Evolutionary conservation across 2,888 invertebrate genomes (phyloP).

Genomic region (Crioceris asparagi): DNA sequence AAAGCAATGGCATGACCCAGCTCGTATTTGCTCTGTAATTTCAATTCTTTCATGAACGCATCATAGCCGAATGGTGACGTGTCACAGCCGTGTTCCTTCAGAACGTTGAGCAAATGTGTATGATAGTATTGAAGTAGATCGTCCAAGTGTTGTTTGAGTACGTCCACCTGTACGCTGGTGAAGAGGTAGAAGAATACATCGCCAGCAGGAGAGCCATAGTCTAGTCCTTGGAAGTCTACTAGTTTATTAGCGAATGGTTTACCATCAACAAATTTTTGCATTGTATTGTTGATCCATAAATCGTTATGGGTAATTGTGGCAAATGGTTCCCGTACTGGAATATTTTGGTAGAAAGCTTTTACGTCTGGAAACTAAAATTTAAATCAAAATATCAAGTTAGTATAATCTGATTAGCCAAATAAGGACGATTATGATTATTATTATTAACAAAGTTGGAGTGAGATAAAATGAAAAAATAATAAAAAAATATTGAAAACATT

Average conservation of each 20-base stretch:
- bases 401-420: too few relatives aligned
- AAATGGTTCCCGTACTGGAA: conserved; percentile 28
- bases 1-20: conserved; percentile 37
- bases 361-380: too few relatives aligned
- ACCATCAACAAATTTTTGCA: conserved; percentile 36
- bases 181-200: conserved; percentile 46
- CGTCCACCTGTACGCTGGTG: conserved; percentile 37
- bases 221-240: conserved; percentile 47
- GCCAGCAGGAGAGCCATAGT: conserved; percentile 40
- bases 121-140: conserved; percentile 41
- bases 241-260: conserved; percentile 33
- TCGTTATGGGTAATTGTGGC: conserved; percentile 44
- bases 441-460: too few relatives aligned
- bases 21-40: conserved; percentile 30
- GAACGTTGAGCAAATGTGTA: conserved; percentile 33
- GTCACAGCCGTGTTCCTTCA: conserved; percentile 27
- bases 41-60: conserved; percentile 33
- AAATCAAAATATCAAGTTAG: too few relatives aligned
- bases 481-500: too few relatives aligned
- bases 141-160: conserved; percentile 36
- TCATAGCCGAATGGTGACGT: conserved; percentile 32
- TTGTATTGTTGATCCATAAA: conserved; percentile 50
- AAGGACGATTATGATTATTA: too few relatives aligned
- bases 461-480: too few relatives aligned
- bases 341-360: conserved; percentile 28